Evolutionary conservation across 2,113 vertebrate genomes (phyloP).

Genomic region (Bubo scandiacus): DNA sequence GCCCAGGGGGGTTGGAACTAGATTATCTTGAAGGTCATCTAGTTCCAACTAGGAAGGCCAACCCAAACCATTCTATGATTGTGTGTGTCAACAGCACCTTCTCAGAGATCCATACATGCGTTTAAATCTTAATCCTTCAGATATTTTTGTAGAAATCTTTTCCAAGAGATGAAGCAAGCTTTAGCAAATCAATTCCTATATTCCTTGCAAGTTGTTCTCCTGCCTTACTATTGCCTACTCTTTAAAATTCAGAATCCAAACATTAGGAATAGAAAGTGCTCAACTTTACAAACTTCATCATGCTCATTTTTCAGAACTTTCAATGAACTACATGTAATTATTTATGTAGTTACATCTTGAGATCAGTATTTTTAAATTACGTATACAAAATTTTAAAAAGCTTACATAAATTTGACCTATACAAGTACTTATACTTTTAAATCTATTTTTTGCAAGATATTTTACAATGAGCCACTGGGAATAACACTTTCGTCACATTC

Average conservation of each 20-base stretch:
- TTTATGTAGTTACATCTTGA: not conserved
- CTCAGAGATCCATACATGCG: not conserved
- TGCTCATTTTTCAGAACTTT: not conserved
- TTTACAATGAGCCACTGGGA: not conserved
- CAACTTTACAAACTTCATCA: not conserved
- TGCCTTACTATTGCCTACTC: not conserved
- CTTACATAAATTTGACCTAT: not conserved
- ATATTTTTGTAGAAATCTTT: not conserved
- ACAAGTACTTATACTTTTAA: not conserved
- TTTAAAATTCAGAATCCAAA: not conserved
- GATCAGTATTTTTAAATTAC: not conserved
- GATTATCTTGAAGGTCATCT: too few relatives aligned
- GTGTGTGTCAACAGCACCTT: not conserved
- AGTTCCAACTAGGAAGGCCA: too few relatives aligned
- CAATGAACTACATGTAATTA: not conserved
- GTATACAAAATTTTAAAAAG: not conserved
- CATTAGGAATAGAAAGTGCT: not conserved
- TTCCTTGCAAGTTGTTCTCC: not conserved
- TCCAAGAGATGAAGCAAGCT: not conserved
- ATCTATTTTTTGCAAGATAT: not conserved
- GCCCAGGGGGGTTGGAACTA: too few relatives aligned
- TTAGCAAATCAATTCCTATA: not conserved
- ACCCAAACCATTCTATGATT: too few relatives aligned
- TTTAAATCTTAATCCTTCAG: not conserved
- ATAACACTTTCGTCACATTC: not conserved